Percentiles rank a stretch among this genome's conserved stretches.
These are phyloP conservation scores for Prorops nasuta DNA, from an alignment of 1,140 invertebrate genomes.

Conservation along the genomic window DNA sequence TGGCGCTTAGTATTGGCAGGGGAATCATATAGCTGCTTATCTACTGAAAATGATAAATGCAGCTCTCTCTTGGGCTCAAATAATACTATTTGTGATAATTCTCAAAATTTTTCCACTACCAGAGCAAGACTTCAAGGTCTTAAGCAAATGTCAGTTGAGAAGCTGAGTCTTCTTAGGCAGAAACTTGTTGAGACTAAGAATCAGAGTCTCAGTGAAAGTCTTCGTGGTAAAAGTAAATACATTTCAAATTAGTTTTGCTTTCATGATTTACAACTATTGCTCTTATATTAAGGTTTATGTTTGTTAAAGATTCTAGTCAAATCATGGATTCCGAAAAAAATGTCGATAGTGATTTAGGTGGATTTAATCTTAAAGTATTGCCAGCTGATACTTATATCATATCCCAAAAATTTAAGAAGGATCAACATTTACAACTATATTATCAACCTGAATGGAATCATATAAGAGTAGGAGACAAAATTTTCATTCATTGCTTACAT, in stretches of 20 bases:
- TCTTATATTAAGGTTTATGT: not conserved
- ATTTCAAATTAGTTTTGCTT: not conserved
- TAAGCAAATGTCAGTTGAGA: conserved; percentile 68
- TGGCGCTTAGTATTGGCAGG: conserved; percentile 67
- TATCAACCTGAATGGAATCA: conserved; percentile 55
- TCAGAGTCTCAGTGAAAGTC: conserved; percentile 37
- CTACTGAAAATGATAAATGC: conserved; percentile 49
- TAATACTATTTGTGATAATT: conserved; percentile 43
- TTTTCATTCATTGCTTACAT: conserved; percentile 1
- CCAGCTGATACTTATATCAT: conserved; percentile 51
- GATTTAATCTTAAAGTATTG: conserved; percentile 37
- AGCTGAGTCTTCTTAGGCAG: conserved; percentile 64
- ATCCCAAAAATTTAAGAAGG: conserved; percentile 53
- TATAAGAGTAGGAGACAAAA: conserved; percentile 49
- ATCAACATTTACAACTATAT: conserved; percentile 54
- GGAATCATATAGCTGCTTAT: conserved; percentile 59
- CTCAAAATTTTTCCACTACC: conserved; percentile 51
- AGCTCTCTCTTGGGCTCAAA: conserved; percentile 27
- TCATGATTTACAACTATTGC: conserved; percentile 2
- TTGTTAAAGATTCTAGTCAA: conserved; percentile 1
- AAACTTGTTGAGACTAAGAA: conserved; percentile 63
- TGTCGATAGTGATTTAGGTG: conserved; percentile 16
- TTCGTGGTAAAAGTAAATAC: conserved; percentile 14
- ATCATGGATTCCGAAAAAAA: conserved; percentile 22
- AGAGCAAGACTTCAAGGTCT: conserved; percentile 63